These are phyloP conservation scores for Oophaga sylvatica DNA, from an alignment of 2,797 vertebrate genomes.

Conservation along the genomic window DNA sequence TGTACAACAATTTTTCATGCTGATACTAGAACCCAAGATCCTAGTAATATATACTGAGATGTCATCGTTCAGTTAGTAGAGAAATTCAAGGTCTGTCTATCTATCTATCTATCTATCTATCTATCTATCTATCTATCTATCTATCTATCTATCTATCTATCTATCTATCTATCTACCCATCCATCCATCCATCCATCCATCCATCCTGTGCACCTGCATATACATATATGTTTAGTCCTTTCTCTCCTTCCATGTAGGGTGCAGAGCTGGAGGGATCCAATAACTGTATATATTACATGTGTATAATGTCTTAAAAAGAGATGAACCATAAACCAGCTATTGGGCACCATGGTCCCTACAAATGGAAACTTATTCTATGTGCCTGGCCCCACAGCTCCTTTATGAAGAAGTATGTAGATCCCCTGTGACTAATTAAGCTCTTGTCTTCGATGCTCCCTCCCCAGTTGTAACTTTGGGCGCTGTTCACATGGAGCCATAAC, in stretches of 20 bases:
- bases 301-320: too few species aligned
- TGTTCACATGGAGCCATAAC: background rate
- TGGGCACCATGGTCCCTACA: background rate
- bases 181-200: too few species aligned
- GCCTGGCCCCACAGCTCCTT: background rate
- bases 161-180: background rate
- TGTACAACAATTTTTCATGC: too few species aligned
- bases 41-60: too few species aligned
- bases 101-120: constrained; percentile 5
- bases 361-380: background rate
- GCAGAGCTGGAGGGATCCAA: background rate
- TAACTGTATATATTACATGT: background rate
- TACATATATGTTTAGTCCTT: background rate
- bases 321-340: background rate
- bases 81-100: background rate
- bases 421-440: background rate
- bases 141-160: too few species aligned
- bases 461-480: background rate
- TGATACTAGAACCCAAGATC: too few species aligned
- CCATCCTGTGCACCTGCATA: too few species aligned
- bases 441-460: too few species aligned
- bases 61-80: too few species aligned
- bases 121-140: background rate
- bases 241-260: background rate
- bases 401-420: background rate